These are phyloP conservation scores for Temnothorax unifasciatus DNA, from an alignment of 2,888 invertebrate species.

Conservation along the genomic window DNA sequence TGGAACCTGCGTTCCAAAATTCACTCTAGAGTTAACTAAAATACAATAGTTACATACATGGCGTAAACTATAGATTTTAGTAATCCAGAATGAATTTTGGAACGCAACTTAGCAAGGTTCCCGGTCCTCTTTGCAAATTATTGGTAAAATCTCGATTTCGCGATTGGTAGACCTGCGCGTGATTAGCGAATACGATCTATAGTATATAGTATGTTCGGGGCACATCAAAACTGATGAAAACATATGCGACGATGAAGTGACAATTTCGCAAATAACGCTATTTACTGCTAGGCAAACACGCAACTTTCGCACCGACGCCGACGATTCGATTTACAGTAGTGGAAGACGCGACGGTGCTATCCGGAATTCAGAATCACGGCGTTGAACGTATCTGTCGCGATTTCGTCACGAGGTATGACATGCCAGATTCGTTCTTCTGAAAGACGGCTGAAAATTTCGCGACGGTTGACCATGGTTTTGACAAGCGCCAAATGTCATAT, in stretches of 20 bases:
- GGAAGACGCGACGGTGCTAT: not conserved
- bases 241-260: slow-evolving; percentile 78
- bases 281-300: slow-evolving; percentile 42
- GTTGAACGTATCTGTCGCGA: slow-evolving; percentile 36
- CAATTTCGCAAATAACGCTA: slow-evolving; percentile 70
- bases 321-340: not conserved
- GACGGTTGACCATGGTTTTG: slow-evolving; percentile 33
- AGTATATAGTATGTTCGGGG: not conserved
- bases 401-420: slow-evolving; percentile 66
- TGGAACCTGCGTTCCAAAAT: too few relatives aligned
- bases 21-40: too few relatives aligned
- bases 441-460: slow-evolving; percentile 46
- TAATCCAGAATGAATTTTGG: too few relatives aligned
- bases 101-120: too few relatives aligned
- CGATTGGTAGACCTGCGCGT: slow-evolving; percentile 11
- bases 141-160: not conserved
- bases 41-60: too few relatives aligned
- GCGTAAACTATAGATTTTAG: too few relatives aligned
- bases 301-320: slow-evolving; percentile 28
- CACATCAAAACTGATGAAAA: slow-evolving; percentile 68
- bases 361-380: not conserved
- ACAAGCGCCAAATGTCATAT: slow-evolving; percentile 61
- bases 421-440: slow-evolving; percentile 49
- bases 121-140: not conserved
- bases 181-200: too few relatives aligned